Percentiles rank a stretch among this genome's conserved stretches.
phyloP scores from a whole-genome alignment of 1,140 invertebrate genomes.

The Doryteuthis pealeii region DNA sequence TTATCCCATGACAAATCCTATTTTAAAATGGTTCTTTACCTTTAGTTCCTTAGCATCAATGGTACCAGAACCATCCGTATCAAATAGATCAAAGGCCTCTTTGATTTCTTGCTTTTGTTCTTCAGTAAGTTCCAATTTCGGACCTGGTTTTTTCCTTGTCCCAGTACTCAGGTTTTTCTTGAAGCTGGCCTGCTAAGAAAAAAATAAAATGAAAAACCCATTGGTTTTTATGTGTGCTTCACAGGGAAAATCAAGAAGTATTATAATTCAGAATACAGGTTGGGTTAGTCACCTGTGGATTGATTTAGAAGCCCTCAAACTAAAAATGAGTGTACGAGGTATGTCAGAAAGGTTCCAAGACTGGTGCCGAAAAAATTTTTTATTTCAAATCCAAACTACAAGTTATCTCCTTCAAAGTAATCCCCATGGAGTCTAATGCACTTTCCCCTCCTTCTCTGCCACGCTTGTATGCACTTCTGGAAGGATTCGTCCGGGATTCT shows the following conservation, averaged over 20 bases:
- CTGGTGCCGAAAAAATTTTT: too few species aligned
- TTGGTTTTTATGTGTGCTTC: too few species aligned
- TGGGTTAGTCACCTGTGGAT: background rate
- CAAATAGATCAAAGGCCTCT: constrained; percentile 95
- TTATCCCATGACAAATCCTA: too few species aligned
- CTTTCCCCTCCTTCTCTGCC: too few species aligned
- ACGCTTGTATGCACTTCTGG: too few species aligned
- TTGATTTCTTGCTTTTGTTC: constrained; percentile 91
- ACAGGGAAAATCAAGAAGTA: background rate
- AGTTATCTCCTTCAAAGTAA: too few species aligned
- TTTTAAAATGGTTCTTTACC: constrained; percentile 61
- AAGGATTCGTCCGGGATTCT: too few species aligned
- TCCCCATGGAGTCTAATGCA: too few species aligned
- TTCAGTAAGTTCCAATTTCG: constrained; percentile 76
- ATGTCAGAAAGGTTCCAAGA: too few species aligned
- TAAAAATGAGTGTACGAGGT: too few species aligned
- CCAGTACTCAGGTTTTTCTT: constrained; percentile 52
- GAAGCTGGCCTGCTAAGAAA: constrained; percentile 32
- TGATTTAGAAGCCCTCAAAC: background rate
- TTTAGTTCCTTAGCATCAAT: constrained; percentile 93
- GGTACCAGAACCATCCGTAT: constrained; percentile 80
- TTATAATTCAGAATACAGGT: too few species aligned
- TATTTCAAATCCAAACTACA: too few species aligned
- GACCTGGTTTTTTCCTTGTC: constrained; percentile 55
- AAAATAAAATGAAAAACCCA: background rate